Base-by-base conservation (phyloP, 2,888 invertebrate genomes). In the Apotomis turbidana region DNA sequence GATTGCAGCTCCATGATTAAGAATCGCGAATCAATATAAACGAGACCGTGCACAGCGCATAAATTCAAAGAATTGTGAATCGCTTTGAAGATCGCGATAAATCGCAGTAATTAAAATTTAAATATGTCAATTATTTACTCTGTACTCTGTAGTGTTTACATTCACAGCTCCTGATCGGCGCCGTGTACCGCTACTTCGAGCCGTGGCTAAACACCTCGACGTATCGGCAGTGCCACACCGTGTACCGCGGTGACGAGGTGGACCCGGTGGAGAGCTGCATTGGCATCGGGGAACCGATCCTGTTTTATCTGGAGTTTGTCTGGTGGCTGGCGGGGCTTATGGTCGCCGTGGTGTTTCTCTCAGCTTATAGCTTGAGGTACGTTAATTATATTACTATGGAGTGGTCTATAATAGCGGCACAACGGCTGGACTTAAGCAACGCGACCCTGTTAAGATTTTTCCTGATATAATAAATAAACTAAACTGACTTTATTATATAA, bases 291-390 rank as follows among this genome's bases (percentile, higher is more conserved):
- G 96, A 97, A 77, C 97, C 97, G 0, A 94, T 96, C 72, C 95
- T 96, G 84, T 98, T 98, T 89, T 98, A 98, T 83, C 89, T 97
- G 68, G 96, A 96, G 79, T 94, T 95, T 3, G 95, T 97, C 0
- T 98, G 97, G 95, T 83, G 94, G 41, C 90, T 96, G 63, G 96
- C 97, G 4, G 96, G 96, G 0, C 83, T 96, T n/a, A 96, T 97
- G 8, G 94, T 95, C 0, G 90, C 95, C 0, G 93, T 95, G 0
- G 80, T 97, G 5, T 97, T 97, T 80, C 83, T 96, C 3, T 95
- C 95, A 80, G 96, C 96, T 0, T 90, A 94, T 0, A 93, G 95
- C 62, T 85, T 97, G 41, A 96, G 96, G 95, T 96, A 80, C 78
- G 81, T 60, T 5, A 1, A 5, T 58, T n/a, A n/a, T 55, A 13